Evolutionary conservation across 2,113 vertebrate genomes (phyloP).

Genomic region (Tupaia chinensis): DNA sequence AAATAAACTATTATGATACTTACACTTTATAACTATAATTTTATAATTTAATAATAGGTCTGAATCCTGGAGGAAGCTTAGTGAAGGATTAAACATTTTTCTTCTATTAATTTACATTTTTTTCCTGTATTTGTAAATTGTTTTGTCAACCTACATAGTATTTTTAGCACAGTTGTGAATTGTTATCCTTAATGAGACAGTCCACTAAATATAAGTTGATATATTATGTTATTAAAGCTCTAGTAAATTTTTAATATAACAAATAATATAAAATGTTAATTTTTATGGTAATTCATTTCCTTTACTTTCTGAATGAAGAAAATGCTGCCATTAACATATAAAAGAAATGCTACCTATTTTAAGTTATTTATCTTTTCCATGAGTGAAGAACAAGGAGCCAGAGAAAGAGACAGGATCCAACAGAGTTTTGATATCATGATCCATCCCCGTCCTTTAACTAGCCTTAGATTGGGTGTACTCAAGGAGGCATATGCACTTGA

Average conservation of each 20-base stretch:
- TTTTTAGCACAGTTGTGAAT: not conserved
- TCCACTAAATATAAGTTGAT: not conserved
- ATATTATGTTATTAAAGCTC: not conserved
- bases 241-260: slow-evolving; percentile 9
- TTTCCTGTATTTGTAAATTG: not conserved
- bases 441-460: too few relatives aligned
- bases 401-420: too few relatives aligned
- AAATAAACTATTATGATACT: not conserved
- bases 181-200: not conserved
- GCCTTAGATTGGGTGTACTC: too few relatives aligned
- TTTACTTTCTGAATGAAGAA: not conserved
- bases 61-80: not conserved
- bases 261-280: not conserved
- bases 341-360: not conserved
- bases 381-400: too few relatives aligned
- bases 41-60: not conserved
- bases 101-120: not conserved
- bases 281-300: not conserved
- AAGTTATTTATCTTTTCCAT: too few relatives aligned
- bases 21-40: not conserved
- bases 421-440: too few relatives aligned
- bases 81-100: not conserved
- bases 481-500: too few relatives aligned
- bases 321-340: not conserved
- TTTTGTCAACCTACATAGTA: not conserved